A percentile compares a stretch with the other conserved stretches of the same genome.
Evolutionary conservation across 92 coral and sea anemone species (phyloP).

Genomic region (Micromussa lordhowensis): DNA sequence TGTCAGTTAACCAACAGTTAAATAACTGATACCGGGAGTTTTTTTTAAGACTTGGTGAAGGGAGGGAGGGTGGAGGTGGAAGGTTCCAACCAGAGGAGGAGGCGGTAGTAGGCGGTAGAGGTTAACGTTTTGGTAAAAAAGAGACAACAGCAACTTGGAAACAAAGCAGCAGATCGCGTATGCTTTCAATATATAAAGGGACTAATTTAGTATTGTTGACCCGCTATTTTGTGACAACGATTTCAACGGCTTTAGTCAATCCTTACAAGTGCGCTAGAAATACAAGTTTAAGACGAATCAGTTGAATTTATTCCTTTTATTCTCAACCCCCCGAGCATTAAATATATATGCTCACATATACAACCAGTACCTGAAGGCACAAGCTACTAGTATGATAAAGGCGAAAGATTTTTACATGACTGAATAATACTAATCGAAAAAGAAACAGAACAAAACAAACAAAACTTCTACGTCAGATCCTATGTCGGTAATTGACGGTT

Average conservation of each 20-base stretch:
- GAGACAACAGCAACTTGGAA: neutral
- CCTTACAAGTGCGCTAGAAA: neutral
- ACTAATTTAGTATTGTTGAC: too few species aligned
- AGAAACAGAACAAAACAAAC: neutral
- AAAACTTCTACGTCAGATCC: neutral
- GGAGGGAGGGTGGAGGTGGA: too few species aligned
- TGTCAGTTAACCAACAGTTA: too few species aligned
- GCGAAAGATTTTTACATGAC: neutral
- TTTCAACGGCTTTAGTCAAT: neutral
- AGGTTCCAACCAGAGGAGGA: too few species aligned
- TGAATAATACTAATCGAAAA: neutral
- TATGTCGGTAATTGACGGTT: neutral
- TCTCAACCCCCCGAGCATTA: constrained; percentile 18
- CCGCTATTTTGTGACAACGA: neutral
- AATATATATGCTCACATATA: constrained; percentile 2
- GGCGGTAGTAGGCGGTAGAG: too few species aligned
- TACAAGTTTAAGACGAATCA: neutral
- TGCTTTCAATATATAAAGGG: too few species aligned
- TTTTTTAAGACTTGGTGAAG: too few species aligned
- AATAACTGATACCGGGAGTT: too few species aligned
- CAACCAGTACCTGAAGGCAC: neutral
- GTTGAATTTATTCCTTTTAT: neutral
- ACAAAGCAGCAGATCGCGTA: too few species aligned
- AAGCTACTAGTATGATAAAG: neutral
- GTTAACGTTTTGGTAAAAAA: neutral